Conservation (phyloP, 1,140 invertebrate genomes). For the Tachypleus tridentatus region DNA sequence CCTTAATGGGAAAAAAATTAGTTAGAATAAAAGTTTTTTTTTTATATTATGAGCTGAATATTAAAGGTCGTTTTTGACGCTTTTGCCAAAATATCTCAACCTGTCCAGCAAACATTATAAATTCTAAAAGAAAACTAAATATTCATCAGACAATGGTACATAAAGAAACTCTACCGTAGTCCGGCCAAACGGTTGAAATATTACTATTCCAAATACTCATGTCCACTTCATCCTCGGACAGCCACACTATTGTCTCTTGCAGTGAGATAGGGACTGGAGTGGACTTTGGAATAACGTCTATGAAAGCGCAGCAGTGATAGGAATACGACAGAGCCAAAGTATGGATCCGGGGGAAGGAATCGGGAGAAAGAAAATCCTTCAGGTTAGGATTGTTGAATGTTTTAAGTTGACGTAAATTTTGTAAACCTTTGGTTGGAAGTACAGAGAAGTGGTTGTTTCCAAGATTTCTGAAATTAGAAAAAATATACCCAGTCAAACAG, state of each 20-base stretch:
- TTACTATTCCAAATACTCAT: constrained; percentile 59
- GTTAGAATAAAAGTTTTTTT: no score
- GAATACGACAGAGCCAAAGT: constrained; percentile 71
- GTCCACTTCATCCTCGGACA: constrained; percentile 50
- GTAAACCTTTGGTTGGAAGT: constrained; percentile 66
- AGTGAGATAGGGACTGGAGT: constrained; percentile 24
- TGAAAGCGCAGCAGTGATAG: constrained; percentile 85
- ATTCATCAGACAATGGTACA: neutral
- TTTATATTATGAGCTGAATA: no score
- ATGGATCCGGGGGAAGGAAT: constrained; percentile 70
- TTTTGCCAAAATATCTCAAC: no score
- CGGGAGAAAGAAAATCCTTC: constrained; percentile 70
- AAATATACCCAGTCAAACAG: no score
- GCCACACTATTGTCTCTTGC: constrained; percentile 55
- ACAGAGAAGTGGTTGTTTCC: constrained; percentile 77
- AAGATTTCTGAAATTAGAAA: constrained; percentile 53
- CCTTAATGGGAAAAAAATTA: neutral
- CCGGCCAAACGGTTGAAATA: constrained; percentile 47
- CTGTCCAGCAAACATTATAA: no score
- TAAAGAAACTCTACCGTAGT: constrained; percentile 3
- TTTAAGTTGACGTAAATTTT: constrained; percentile 68
- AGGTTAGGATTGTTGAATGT: constrained; percentile 84
- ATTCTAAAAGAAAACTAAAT: neutral
- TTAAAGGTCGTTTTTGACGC: no score
- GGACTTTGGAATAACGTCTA: constrained; percentile 5